phyloP scores from a whole-genome alignment of 2,797 vertebrate genomes.

The Tenualosa thibaudeaui region DNA sequence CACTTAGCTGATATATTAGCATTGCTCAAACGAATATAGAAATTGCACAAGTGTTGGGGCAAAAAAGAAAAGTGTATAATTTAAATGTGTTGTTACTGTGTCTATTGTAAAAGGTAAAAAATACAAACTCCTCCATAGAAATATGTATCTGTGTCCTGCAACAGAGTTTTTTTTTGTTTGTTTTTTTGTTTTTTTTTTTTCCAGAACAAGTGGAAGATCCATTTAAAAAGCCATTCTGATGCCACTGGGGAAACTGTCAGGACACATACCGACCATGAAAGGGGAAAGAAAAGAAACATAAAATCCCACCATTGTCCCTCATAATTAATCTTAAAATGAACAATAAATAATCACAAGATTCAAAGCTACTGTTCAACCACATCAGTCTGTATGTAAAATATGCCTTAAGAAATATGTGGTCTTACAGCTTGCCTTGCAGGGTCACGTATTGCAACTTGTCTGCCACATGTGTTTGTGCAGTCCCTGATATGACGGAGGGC shows the following conservation, averaged over 20 bases:
- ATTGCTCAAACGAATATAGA: slow-evolving; percentile 40
- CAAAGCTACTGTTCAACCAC: slow-evolving; percentile 37
- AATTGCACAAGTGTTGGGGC: slow-evolving; percentile 46
- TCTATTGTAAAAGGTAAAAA: slow-evolving; percentile 60
- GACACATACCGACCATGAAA: slow-evolving; percentile 16
- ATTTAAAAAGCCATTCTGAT: slow-evolving; percentile 36
- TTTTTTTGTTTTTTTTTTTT: not conserved
- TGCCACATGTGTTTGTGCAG: slow-evolving; percentile 37
- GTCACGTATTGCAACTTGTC: slow-evolving; percentile 46
- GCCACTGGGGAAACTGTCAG: slow-evolving; percentile 13
- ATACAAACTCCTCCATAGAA: slow-evolving; percentile 54
- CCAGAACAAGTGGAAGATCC: slow-evolving; percentile 38
- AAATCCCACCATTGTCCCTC: not conserved
- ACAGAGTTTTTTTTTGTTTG: slow-evolving; percentile 30
- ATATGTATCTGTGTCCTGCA: slow-evolving; percentile 49
- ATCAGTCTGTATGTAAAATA: not conserved
- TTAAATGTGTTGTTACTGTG: slow-evolving; percentile 32
- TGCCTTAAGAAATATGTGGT: slow-evolving; percentile 10
- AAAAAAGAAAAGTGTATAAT: slow-evolving; percentile 33
- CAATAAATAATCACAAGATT: slow-evolving; percentile 58
- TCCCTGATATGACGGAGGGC: slow-evolving; percentile 50
- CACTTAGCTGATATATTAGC: slow-evolving; percentile 50
- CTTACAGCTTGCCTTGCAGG: slow-evolving; percentile 4
- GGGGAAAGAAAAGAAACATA: not conserved
- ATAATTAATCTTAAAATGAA: not conserved